Evolutionary conservation across 2,113 vertebrate species (phyloP).

Genomic region (Dipodomys ordii): DNA sequence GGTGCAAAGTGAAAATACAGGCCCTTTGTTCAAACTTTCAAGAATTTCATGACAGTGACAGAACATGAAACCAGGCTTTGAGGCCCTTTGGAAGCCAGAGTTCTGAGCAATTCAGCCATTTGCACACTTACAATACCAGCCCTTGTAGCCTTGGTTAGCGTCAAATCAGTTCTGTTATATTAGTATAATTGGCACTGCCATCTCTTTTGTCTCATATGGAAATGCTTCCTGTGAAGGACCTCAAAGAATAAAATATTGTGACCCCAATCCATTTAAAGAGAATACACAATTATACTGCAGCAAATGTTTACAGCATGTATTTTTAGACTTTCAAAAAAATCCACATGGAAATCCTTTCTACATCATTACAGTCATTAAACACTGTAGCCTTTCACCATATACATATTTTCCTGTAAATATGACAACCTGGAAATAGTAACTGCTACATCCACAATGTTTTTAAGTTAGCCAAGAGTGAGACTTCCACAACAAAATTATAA

Average conservation of each 20-base stretch:
- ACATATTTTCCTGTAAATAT: constrained; percentile 75
- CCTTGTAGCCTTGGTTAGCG: not conserved
- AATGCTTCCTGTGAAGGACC: constrained; percentile 59
- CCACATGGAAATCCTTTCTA: constrained; percentile 64
- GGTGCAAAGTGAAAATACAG: constrained; percentile 16
- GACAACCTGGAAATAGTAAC: constrained; percentile 67
- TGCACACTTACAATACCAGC: not conserved
- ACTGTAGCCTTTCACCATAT: constrained; percentile 63
- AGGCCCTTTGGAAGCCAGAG: not conserved
- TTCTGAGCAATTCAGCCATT: not conserved
- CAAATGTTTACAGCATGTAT: constrained; percentile 64
- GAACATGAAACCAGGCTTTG: not conserved
- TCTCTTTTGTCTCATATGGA: constrained; percentile 30
- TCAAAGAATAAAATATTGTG: constrained; percentile 58
- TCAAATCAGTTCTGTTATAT: not conserved
- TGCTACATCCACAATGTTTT: constrained; percentile 64
- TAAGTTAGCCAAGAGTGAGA: constrained; percentile 74
- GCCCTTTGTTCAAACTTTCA: constrained; percentile 34
- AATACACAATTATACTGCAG: constrained; percentile 18
- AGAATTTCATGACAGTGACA: constrained; percentile 29
- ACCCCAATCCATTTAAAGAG: constrained; percentile 29
- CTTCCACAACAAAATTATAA: constrained; percentile 60
- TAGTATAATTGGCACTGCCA: constrained; percentile 45
- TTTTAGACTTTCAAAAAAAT: constrained; percentile 69
- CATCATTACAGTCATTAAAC: constrained; percentile 75